Base-by-base conservation (phyloP, 2,888 invertebrate genomes). In the Meteorus colon region DNA sequence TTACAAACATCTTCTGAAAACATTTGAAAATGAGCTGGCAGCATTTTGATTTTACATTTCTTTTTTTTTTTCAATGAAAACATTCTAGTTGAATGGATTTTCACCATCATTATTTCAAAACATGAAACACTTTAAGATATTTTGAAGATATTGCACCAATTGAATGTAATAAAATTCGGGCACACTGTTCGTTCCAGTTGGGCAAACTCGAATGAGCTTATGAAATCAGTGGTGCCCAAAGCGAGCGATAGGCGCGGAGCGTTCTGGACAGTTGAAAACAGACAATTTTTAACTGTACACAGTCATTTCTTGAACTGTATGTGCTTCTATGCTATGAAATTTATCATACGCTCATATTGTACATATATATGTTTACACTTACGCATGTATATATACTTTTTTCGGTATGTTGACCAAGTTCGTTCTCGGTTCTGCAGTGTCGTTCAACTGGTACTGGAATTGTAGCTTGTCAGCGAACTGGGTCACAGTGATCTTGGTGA, bases 401-500 rank as follows among this genome's bases (percentile, higher is more conserved):
- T 55, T 19, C n/a, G 24, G 41, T 41, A 24, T 55, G 55, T 19
- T 19, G 19, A 55, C 19, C 24, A 55, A 48, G 48, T 48, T 48
- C 55, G 2, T 55, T 8, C 55, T 55, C 19, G 5, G 55, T 8
- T 6, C 19, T 65, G n/a, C n/a, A 41, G 16, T 65, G 37, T 31
- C 27, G 31, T 55, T 55, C 37, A 65, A 34, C 51, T 66, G 41
- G 8, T 19, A 51, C 29, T 59, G 34, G n/a, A 34, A 19, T 51
- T 51, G 81, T 79, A 81, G 79, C 79, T 83, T 81, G 81, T 83
- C 83, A 82, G 75, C 79, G 82, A 86, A 85, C 83, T 87, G 79
- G 87, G 87, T 86, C 86, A 86, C 55, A 55, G 55, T 55, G 82
- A 82, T 83, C 77, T 81, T 78, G 73, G 55, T 66, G 71, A 71